Conservation (phyloP, 2,888 invertebrate species). For the Chrysina gloriosa region DNA sequence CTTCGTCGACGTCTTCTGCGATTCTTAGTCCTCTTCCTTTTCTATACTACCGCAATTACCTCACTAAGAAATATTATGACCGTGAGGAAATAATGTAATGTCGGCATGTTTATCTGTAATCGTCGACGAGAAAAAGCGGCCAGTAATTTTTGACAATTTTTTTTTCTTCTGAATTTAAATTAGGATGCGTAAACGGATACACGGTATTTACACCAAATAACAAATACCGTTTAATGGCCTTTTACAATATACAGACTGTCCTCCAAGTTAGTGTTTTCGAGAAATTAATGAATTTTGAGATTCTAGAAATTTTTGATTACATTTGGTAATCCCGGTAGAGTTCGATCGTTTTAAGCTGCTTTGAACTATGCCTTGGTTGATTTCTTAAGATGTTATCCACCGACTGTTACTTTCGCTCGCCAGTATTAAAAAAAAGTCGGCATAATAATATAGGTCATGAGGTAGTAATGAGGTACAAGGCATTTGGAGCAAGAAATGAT, state of each 20-base stretch:
- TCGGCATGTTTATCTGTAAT: constrained; percentile 27
- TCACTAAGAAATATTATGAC: constrained; percentile 30
- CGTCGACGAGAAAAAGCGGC: constrained; percentile 8
- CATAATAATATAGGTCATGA: too few relatives aligned
- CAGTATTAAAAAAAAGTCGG: too few relatives aligned
- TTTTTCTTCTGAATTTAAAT: constrained; percentile 19
- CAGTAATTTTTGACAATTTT: constrained; percentile 28
- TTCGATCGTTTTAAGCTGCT: too few relatives aligned
- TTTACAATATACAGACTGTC: background rate
- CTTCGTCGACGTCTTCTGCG: constrained; percentile 31
- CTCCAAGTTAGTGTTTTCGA: background rate
- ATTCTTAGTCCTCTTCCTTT: constrained; percentile 4
- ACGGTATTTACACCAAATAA: background rate
- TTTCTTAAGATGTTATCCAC: background rate
- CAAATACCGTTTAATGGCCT: background rate
- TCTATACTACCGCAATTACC: constrained; percentile 31
- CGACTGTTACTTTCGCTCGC: too few relatives aligned
- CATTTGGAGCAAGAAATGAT: too few relatives aligned
- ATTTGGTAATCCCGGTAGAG: too few relatives aligned
- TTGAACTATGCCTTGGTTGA: too few relatives aligned
- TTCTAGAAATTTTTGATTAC: too few relatives aligned
- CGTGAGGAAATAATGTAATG: constrained; percentile 31
- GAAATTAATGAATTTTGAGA: too few relatives aligned
- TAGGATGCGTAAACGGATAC: background rate
- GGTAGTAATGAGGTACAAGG: too few relatives aligned